These are phyloP conservation scores for Caenorhabditis inopinata DNA, from an alignment of 1,140 invertebrate genomes.

Conservation along the genomic window DNA sequence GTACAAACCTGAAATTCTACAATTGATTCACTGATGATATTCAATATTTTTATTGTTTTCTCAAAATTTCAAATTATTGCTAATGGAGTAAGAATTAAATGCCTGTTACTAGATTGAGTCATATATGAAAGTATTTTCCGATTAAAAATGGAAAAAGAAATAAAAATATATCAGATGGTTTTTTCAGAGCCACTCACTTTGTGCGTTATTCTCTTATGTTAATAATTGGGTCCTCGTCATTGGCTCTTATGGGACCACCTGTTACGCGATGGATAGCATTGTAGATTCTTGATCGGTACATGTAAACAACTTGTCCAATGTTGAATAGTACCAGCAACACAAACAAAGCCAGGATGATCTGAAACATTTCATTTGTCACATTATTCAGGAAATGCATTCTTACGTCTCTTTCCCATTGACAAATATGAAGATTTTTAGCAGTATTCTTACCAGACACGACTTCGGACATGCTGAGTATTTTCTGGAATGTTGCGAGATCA, in stretches of 20 bases:
- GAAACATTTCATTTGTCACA: neutral
- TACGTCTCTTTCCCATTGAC: conserved; percentile 21
- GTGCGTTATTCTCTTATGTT: neutral
- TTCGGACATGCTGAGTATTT: too few species aligned
- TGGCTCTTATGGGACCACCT: neutral
- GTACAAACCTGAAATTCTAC: too few species aligned
- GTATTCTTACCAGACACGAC: neutral
- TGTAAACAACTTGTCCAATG: neutral
- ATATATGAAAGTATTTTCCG: too few species aligned
- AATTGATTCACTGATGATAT: too few species aligned
- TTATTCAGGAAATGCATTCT: neutral
- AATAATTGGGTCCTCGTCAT: neutral
- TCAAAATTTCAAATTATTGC: too few species aligned
- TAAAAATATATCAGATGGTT: neutral
- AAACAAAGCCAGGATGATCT: neutral
- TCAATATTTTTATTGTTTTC: too few species aligned
- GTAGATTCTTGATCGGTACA: neutral
- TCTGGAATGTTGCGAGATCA: too few species aligned
- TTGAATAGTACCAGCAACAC: neutral
- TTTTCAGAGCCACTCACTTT: too few species aligned
- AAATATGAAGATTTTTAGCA: neutral
- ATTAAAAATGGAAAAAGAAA: too few species aligned
- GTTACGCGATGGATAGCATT: neutral
- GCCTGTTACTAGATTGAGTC: too few species aligned
- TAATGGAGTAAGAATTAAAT: too few species aligned